A percentile compares a stretch with the other conserved stretches of the same genome.
These are phyloP conservation scores for Mungos mungo DNA, from an alignment of 2,113 vertebrate genomes.

Conservation along the genomic window DNA sequence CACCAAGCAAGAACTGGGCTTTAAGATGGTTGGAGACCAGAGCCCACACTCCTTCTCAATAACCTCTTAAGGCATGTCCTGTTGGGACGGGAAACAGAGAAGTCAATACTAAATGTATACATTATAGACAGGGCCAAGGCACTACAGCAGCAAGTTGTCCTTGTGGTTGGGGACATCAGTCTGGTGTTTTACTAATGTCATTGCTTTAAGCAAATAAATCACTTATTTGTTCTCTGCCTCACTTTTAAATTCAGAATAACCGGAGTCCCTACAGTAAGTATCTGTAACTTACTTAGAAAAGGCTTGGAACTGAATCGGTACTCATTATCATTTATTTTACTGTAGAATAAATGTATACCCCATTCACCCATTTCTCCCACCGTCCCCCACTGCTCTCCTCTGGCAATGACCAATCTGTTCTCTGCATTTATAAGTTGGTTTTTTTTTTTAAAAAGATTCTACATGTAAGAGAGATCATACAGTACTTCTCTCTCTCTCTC, in stretches of 20 bases:
- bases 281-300: not conserved
- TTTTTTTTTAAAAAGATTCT: not conserved
- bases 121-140: fast-evolving
- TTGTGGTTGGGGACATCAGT: not conserved
- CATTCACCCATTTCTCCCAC: not conserved
- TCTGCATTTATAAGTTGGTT: not conserved
- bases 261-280: not conserved
- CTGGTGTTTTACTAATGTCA: not conserved
- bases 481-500: too few species aligned
- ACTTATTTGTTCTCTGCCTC: not conserved
- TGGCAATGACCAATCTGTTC: not conserved
- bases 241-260: not conserved
- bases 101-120: not conserved
- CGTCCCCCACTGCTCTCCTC: not conserved
- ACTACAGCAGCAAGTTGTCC: not conserved
- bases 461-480: not conserved
- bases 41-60: not conserved
- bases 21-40: not conserved
- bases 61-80: not conserved
- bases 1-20: not conserved
- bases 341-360: not conserved
- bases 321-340: not conserved
- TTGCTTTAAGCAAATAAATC: not conserved
- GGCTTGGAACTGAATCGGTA: not conserved
- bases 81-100: not conserved